Percentiles rank a stretch among this genome's conserved stretches.
These are phyloP conservation scores for Celastrina argiolus DNA, from an alignment of 2,888 invertebrate species.

Conservation along the genomic window DNA sequence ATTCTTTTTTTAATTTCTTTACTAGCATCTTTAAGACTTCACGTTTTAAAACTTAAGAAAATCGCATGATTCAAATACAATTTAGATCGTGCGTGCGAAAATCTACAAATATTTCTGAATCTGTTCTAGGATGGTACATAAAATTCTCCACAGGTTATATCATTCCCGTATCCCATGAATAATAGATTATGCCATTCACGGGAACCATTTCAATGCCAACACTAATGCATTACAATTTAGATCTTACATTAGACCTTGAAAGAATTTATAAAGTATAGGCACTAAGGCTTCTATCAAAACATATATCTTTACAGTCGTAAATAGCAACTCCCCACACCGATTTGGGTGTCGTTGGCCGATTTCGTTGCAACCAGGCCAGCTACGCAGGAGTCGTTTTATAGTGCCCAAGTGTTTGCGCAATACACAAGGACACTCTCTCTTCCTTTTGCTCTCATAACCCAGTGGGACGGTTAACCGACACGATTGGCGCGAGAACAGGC, in stretches of 20 bases:
- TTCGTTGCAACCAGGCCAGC: too few species aligned
- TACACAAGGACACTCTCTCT: too few species aligned
- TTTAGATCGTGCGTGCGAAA: constrained; percentile 2
- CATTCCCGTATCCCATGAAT: constrained; percentile 25
- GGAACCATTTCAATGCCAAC: constrained; percentile 17
- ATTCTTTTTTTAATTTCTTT: too few species aligned
- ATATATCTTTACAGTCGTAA: too few species aligned
- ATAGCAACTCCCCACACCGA: too few species aligned
- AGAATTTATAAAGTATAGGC: background rate
- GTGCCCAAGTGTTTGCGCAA: too few species aligned
- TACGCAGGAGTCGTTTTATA: too few species aligned
- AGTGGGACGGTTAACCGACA: too few species aligned
- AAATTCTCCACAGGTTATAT: constrained; percentile 29
- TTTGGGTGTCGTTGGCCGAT: too few species aligned
- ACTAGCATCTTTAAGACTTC: background rate
- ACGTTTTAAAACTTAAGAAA: background rate
- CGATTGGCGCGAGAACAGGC: too few species aligned
- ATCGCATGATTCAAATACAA: background rate
- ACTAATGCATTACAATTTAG: background rate
- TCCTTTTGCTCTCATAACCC: too few species aligned
- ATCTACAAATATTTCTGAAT: background rate
- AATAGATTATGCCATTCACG: constrained; percentile 26
- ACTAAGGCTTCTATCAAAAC: too few species aligned
- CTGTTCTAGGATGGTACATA: constrained; percentile 22
- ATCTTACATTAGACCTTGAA: background rate